These are phyloP conservation scores for Chamaedrilus cognettii DNA, from an alignment of 2,888 invertebrate species.

Conservation along the genomic window DNA sequence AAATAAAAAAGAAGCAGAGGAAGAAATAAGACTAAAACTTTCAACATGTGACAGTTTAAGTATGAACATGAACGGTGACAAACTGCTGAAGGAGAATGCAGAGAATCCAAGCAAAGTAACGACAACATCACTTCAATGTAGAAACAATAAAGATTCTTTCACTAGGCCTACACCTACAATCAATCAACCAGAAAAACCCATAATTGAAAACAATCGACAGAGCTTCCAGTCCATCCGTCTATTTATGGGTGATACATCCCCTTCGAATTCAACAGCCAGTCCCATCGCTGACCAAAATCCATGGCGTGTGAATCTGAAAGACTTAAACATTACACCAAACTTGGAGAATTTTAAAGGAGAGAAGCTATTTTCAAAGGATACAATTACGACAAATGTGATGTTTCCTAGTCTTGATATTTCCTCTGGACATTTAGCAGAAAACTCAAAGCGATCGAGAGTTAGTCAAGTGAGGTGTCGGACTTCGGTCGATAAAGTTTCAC, in stretches of 20 bases:
- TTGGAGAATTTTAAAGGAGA: constrained; percentile 41
- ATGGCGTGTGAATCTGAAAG: constrained; percentile 16
- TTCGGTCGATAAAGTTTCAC: not conserved
- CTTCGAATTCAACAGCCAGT: not conserved
- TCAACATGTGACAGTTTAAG: too few relatives aligned
- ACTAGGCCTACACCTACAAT: not conserved
- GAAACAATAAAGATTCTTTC: not conserved
- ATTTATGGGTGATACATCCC: too few relatives aligned
- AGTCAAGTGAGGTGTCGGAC: not conserved
- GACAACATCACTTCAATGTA: too few relatives aligned
- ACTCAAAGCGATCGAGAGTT: not conserved
- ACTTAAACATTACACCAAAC: constrained; percentile 18
- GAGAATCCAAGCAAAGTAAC: too few relatives aligned
- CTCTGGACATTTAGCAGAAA: not conserved
- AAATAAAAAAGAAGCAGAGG: not conserved
- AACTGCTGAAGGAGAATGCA: too few relatives aligned
- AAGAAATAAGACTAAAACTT: too few relatives aligned
- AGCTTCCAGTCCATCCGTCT: too few relatives aligned
- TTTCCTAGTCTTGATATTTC: not conserved
- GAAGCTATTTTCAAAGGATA: constrained; percentile 53
- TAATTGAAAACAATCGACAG: too few relatives aligned
- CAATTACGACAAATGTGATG: constrained; percentile 45
- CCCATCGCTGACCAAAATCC: not conserved
- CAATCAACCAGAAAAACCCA: too few relatives aligned
- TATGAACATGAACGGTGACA: too few relatives aligned